Evolutionary conservation across 2,888 invertebrate species (phyloP).

Genomic region (Drosophila fulvimacula): DNA sequence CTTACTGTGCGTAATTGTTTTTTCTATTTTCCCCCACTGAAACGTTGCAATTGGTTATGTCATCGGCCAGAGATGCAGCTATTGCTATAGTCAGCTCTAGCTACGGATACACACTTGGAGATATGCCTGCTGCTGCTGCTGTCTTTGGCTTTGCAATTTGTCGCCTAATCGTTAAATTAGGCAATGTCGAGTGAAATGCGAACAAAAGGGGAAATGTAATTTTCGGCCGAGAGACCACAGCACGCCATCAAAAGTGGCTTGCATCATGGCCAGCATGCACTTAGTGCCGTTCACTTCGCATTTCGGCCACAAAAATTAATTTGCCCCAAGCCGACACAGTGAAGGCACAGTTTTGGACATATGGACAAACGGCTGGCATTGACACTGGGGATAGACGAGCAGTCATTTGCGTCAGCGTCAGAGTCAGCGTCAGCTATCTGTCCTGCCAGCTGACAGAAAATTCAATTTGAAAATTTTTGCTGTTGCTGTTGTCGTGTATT

Average conservation of each 20-base stretch:
- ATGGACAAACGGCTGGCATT: constrained; percentile 28
- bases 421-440: constrained; percentile 62
- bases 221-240: constrained; percentile 40
- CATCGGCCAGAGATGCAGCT: constrained; percentile 53
- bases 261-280: constrained; percentile 55
- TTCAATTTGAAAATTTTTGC: constrained; percentile 66
- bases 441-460: constrained; percentile 75
- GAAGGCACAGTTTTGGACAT: constrained; percentile 28
- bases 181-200: constrained; percentile 36
- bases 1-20: constrained; percentile 47
- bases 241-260: constrained; percentile 46
- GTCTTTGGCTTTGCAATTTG: constrained; percentile 39
- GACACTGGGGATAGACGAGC: constrained; percentile 36
- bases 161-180: constrained; percentile 63
- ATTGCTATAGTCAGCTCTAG: neutral
- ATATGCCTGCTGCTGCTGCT: constrained; percentile 24
- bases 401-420: constrained; percentile 76
- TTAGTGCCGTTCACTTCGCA: constrained; percentile 48
- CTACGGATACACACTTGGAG: constrained; percentile 11
- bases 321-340: constrained; percentile 40
- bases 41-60: constrained; percentile 56
- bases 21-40: constrained; percentile 3
- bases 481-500: constrained; percentile 38
- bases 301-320: constrained; percentile 67
- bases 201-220: constrained; percentile 54